Conservation (phyloP, 1,140 invertebrate species). For the Asobara japonica region DNA sequence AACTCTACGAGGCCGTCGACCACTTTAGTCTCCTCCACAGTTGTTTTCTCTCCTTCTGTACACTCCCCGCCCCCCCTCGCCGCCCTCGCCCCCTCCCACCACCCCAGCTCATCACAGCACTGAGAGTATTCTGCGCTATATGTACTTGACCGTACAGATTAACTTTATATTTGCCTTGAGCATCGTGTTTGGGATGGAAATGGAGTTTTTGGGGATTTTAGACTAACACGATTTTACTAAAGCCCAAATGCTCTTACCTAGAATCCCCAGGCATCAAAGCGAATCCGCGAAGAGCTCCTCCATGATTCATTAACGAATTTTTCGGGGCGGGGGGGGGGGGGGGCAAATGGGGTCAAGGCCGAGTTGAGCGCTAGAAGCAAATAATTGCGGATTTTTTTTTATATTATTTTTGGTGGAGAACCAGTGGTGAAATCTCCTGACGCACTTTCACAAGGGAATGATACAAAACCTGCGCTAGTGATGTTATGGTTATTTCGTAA, state of each 20-base stretch:
- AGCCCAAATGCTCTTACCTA: background rate
- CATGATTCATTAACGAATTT: background rate
- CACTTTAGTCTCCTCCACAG: background rate
- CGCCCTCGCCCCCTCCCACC: background rate
- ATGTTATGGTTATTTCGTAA: no score
- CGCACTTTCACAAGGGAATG: no score
- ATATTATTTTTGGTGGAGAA: no score
- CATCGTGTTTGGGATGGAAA: background rate
- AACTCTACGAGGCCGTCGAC: background rate
- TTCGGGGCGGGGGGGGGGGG: background rate
- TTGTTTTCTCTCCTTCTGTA: background rate
- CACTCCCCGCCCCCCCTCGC: background rate
- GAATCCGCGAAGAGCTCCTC: background rate
- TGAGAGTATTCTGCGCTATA: background rate
- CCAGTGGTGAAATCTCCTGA: no score
- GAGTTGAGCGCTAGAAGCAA: no score
- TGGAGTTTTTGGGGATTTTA: background rate
- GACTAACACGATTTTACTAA: background rate
- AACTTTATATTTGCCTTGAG: slow-evolving; percentile 24
- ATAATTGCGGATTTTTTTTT: no score
- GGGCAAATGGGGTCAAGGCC: no score
- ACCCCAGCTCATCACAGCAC: no score
- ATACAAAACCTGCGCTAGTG: no score
- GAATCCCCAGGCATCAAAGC: no score
- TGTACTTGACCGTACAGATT: slow-evolving; percentile 23